phyloP scores from a whole-genome alignment of 2,113 vertebrate genomes.

The Lycocorax pyrrhopterus region DNA sequence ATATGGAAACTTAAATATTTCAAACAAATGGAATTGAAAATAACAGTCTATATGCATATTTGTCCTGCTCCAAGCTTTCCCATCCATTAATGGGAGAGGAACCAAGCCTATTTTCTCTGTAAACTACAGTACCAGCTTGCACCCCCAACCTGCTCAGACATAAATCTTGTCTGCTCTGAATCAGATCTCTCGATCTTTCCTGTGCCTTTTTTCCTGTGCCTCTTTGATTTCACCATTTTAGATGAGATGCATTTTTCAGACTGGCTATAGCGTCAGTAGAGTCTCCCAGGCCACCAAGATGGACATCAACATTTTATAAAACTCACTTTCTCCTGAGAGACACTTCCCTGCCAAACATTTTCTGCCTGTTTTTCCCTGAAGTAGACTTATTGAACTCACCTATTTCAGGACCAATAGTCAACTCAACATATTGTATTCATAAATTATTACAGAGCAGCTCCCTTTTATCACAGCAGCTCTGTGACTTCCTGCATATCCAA shows the following conservation, averaged over 20 bases:
- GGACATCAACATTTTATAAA: background rate
- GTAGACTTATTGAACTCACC: background rate
- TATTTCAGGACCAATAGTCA: background rate
- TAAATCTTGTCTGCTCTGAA: background rate
- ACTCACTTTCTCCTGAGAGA: background rate
- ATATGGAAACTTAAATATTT: background rate
- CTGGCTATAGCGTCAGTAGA: accelerated
- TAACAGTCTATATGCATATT: background rate
- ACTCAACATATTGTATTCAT: background rate
- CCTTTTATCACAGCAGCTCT: background rate
- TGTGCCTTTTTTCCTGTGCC: background rate
- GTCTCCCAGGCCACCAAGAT: background rate
- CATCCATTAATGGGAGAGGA: background rate
- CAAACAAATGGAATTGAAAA: background rate
- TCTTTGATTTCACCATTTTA: background rate
- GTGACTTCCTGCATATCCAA: background rate
- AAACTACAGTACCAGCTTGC: background rate
- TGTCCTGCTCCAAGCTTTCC: background rate
- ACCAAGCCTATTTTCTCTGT: background rate
- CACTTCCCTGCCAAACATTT: background rate
- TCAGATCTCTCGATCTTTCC: background rate
- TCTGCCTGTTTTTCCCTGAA: background rate
- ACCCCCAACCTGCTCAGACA: background rate
- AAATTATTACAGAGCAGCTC: conserved; percentile 12
- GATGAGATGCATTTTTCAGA: background rate